Conservation (phyloP, 2,888 invertebrate species). For the Trissonchulus sp. region DNA sequence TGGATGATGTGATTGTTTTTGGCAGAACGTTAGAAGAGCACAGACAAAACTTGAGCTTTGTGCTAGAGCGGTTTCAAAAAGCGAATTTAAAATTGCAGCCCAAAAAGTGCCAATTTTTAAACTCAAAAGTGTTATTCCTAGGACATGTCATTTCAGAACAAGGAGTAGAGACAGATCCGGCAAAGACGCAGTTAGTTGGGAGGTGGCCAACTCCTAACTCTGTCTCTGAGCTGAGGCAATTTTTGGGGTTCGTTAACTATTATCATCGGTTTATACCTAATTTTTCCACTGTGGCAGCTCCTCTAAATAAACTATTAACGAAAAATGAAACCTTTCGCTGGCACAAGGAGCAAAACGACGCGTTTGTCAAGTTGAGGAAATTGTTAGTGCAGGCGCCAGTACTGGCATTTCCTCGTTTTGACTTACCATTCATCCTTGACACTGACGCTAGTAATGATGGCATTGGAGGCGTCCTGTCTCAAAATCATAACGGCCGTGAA, state of each 20-base stretch:
- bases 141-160: too few relatives aligned
- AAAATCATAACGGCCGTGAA: too few relatives aligned
- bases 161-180: too few relatives aligned
- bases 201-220: neutral
- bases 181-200: neutral
- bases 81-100: too few relatives aligned
- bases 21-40: too few relatives aligned
- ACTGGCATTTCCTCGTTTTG: conserved; percentile 22
- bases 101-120: too few relatives aligned
- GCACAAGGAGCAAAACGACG: neutral
- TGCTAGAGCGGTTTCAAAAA: too few relatives aligned
- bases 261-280: neutral
- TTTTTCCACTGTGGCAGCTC: conserved; percentile 9
- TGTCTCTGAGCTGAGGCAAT: neutral
- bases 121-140: too few relatives aligned
- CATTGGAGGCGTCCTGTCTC: too few relatives aligned
- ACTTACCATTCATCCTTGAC: conserved; percentile 5
- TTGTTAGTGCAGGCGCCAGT: neutral
- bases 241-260: neutral
- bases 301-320: neutral
- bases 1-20: too few relatives aligned
- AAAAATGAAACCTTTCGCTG: conserved; percentile 6
- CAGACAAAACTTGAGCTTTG: too few relatives aligned
- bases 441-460: too few relatives aligned
- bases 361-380: conserved; percentile 9